Base-by-base conservation (phyloP, 2,888 invertebrate genomes). In the Sinodicranocentrus sp. region DNA sequence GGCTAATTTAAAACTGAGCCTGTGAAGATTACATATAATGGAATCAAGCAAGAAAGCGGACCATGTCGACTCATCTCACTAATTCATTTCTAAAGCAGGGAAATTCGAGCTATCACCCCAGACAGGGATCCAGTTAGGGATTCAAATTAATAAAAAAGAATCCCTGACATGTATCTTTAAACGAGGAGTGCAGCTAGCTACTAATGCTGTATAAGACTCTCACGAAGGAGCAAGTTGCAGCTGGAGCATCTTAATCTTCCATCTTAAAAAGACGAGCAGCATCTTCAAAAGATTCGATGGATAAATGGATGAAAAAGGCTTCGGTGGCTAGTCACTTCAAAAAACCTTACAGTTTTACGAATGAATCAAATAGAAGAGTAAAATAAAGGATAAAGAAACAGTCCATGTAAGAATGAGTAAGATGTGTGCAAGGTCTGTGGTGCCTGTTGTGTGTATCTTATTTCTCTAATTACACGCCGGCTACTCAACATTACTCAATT, bases 391-490 rank as follows among this genome's bases (percentile, higher is more conserved):
- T 33, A 33, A 3, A 10, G 33, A 33, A 6, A 33, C 33, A 33
- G 3, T 33, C 72, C 59, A 73, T 75, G 52, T 48, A 52, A 52
- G n/a, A n/a, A n/a, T 33, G 5, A 52, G 19, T 17, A 19, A 19
- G 19, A 52, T 2, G 17, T 3, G 3, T 44, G 6, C 17, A 57
- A 23, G 21, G 17, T 59, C 59, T 52, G 52, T 33, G 17, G 19
- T 54, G 70, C 52, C 70, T 59, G 43, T 48, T 48, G 67, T 65
- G 44, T 48, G 33, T 52, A 54, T 75, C 65, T 63, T 63, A 63
- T 70, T 79, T 72, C 65, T 80, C 52, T 72, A 72, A 80, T 80
- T 80, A 80, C 72, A 72, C 54, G 67, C 33, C 67, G 67, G 65
- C 54, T 72, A 57, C 54, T 59, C 44, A 68, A 43, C 79, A 70